These are phyloP conservation scores for Myocastor coypus DNA, from an alignment of 2,113 vertebrate species.

Conservation along the genomic window DNA sequence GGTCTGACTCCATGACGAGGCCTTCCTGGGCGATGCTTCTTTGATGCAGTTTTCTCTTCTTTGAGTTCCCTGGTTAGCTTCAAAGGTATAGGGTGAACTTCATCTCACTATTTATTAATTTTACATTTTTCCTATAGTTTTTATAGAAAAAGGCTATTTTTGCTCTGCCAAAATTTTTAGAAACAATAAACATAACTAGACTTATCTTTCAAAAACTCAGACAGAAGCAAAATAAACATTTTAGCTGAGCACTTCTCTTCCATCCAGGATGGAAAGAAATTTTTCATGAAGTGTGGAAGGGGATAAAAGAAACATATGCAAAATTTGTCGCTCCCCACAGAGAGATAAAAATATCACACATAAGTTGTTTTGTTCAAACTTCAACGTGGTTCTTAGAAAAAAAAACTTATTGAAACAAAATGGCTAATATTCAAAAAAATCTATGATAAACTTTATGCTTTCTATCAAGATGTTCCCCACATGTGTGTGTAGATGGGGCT, in stretches of 20 bases:
- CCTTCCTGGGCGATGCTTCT: neutral
- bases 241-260: constrained; percentile 25
- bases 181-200: constrained; percentile 70
- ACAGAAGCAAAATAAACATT: constrained; percentile 77
- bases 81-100: constrained; percentile 53
- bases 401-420: neutral
- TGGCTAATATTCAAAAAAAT: neutral
- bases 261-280: neutral
- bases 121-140: constrained; percentile 58
- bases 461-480: neutral
- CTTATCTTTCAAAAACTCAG: constrained; percentile 63
- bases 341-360: constrained; percentile 40
- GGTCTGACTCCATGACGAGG: neutral
- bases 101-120: constrained; percentile 69
- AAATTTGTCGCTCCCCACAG: neutral
- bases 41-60: constrained; percentile 13
- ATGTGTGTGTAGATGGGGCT: neutral
- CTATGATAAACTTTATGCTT: neutral
- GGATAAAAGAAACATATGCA: neutral
- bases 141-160: constrained; percentile 70
- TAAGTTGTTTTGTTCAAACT: neutral
- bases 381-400: neutral
- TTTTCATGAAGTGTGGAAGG: constrained; percentile 1
- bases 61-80: constrained; percentile 38
- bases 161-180: constrained; percentile 61